These are phyloP conservation scores for Yponomeuta cagnagella DNA, from an alignment of 2,888 invertebrate species.

Conservation along the genomic window DNA sequence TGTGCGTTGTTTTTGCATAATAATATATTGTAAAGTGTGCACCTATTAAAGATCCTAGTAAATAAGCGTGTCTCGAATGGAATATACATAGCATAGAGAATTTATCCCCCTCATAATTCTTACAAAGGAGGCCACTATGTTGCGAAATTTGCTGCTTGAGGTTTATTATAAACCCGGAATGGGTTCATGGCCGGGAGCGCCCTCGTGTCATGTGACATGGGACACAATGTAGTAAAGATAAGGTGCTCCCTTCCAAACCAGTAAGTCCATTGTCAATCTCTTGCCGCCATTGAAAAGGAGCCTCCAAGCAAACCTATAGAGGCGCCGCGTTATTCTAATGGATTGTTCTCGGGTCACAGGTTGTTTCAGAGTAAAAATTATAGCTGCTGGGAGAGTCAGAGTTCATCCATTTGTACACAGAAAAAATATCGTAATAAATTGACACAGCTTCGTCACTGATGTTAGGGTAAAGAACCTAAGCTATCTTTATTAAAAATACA, in stretches of 20 bases:
- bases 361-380: not conserved
- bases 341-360: constrained; percentile 4
- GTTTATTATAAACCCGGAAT: constrained; percentile 62
- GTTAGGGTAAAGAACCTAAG: no score
- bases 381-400: not conserved
- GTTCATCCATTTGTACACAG: no score
- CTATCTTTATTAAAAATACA: no score
- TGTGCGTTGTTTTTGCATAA: no score
- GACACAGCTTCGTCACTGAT: no score
- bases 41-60: no score
- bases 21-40: no score
- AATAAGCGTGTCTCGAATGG: no score
- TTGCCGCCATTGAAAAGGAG: constrained; percentile 56
- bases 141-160: constrained; percentile 38
- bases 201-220: constrained; percentile 65
- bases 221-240: constrained; percentile 72
- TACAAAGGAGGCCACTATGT: constrained; percentile 21
- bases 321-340: not conserved
- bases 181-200: constrained; percentile 54
- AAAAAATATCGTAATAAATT: no score
- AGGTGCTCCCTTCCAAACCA: constrained; percentile 68
- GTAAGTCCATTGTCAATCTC: constrained; percentile 68
- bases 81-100: not conserved
- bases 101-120: not conserved
- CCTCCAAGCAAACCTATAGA: constrained; percentile 16